phyloP scores from a whole-genome alignment of 2,797 vertebrate genomes.

The Pipistrellus pygmaeus region DNA sequence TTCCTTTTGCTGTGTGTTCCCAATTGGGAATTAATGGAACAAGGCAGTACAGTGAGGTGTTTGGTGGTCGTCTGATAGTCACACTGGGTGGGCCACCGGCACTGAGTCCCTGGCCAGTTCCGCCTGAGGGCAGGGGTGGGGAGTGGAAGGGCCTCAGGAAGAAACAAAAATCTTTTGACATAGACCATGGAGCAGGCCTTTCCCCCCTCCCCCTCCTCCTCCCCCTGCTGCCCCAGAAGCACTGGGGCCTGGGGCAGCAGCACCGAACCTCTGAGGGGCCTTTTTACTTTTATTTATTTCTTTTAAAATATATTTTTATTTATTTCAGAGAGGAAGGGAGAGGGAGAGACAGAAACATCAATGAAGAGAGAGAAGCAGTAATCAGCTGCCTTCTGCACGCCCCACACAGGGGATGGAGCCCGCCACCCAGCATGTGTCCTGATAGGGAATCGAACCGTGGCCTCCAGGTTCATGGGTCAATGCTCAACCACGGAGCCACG shows the following conservation, averaged over 20 bases:
- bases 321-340: too few species aligned
- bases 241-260: too few species aligned
- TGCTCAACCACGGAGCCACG: too few species aligned
- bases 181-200: not conserved
- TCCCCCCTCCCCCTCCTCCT: accelerated
- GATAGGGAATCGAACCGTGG: too few species aligned
- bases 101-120: not conserved
- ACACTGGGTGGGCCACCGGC: not conserved
- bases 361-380: too few species aligned
- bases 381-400: too few species aligned
- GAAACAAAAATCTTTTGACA: not conserved
- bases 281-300: not conserved
- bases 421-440: too few species aligned
- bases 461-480: too few species aligned
- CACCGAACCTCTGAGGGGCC: not conserved
- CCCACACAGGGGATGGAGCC: too few species aligned
- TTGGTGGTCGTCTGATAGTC: not conserved
- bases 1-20: not conserved
- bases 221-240: not conserved
- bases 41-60: not conserved
- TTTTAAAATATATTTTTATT: too few species aligned
- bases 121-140: too few species aligned
- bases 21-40: not conserved
- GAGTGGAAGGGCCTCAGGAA: not conserved
- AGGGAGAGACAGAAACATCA: too few species aligned